phyloP scores from a whole-genome alignment of 2,888 invertebrate species.

The Rugalucina vietnamica region DNA sequence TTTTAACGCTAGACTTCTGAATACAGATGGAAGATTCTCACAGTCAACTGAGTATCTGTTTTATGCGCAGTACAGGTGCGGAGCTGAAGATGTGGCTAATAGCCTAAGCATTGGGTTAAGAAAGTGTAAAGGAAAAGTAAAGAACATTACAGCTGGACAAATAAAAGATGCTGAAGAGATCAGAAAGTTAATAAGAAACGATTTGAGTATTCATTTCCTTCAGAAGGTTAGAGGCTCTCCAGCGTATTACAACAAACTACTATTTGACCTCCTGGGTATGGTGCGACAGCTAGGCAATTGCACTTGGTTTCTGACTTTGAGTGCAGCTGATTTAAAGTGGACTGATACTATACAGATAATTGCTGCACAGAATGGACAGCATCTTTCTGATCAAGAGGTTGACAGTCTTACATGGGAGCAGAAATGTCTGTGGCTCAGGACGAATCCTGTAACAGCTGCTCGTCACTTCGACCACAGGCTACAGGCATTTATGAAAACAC shows the following conservation, averaged over 20 bases:
- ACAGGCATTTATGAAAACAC: slow-evolving; percentile 16
- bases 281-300: slow-evolving; percentile 66
- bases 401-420: slow-evolving; percentile 40
- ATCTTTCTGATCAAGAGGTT: slow-evolving; percentile 28
- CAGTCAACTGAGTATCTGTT: slow-evolving; percentile 48
- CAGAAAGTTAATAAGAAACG: slow-evolving; percentile 23
- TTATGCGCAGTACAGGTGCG: slow-evolving; percentile 36
- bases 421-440: slow-evolving; percentile 22
- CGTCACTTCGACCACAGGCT: slow-evolving; percentile 61
- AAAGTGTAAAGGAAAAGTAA: slow-evolving; percentile 15
- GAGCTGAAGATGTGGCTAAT: slow-evolving; percentile 37
- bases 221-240: slow-evolving; percentile 57
- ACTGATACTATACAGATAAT: slow-evolving; percentile 58
- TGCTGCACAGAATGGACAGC: slow-evolving; percentile 26
- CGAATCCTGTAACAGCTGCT: slow-evolving; percentile 64
- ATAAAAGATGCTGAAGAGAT: slow-evolving; percentile 22
- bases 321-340: slow-evolving; percentile 67
- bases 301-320: slow-evolving; percentile 65
- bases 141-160: slow-evolving; percentile 34
- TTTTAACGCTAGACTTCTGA: slow-evolving; percentile 36
- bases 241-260: slow-evolving; percentile 53
- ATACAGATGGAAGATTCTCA: slow-evolving; percentile 42
- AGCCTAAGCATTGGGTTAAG: slow-evolving; percentile 22
- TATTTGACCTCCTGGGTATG: slow-evolving; percentile 64
- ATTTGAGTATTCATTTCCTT: slow-evolving; percentile 41